Evolutionary conservation across 2,888 invertebrate genomes (phyloP).

Genomic region (Platynereis dumerilii): DNA sequence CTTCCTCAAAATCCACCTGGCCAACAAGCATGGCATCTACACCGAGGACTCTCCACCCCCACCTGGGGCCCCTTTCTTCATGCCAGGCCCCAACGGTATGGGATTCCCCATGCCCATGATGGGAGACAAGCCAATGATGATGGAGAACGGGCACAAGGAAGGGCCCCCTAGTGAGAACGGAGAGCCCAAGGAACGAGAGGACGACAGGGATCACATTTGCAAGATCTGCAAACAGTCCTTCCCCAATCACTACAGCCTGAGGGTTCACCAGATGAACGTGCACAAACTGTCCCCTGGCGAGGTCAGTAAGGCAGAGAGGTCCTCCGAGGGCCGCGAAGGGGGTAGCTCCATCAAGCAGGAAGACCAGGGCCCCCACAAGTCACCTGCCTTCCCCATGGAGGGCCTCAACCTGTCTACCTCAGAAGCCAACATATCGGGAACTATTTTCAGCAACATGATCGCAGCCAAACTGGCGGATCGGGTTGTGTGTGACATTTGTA

Average conservation of each 20-base stretch:
- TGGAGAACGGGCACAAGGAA: background rate
- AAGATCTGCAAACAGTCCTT: conserved; percentile 75
- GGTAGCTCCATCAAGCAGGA: background rate
- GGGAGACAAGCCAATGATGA: conserved; percentile 8
- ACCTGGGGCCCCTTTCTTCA: conserved; percentile 4
- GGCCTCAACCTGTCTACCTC: conserved; percentile 19
- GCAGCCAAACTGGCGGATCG: conserved; percentile 62
- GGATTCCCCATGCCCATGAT: background rate
- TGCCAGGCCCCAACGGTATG: conserved; percentile 4
- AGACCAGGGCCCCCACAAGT: conserved; percentile 9
- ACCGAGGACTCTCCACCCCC: conserved; percentile 25
- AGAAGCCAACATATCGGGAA: conserved; percentile 24
- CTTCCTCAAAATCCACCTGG: conserved; percentile 60
- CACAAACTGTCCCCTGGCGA: conserved; percentile 47
- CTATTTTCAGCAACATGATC: conserved; percentile 62
- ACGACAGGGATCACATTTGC: conserved; percentile 35
- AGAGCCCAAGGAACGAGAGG: background rate
- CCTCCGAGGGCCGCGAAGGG: background rate
- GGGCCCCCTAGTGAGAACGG: background rate
- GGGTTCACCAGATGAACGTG: conserved; percentile 55
- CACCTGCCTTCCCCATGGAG: conserved; percentile 14
- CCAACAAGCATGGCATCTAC: conserved; percentile 60
- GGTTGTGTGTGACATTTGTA: conserved; percentile 86
- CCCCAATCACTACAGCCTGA: conserved; percentile 80
- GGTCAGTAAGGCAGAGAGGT: background rate